Base-by-base conservation (phyloP, 2,888 invertebrate species). In the Ceriagrion tenellum region DNA sequence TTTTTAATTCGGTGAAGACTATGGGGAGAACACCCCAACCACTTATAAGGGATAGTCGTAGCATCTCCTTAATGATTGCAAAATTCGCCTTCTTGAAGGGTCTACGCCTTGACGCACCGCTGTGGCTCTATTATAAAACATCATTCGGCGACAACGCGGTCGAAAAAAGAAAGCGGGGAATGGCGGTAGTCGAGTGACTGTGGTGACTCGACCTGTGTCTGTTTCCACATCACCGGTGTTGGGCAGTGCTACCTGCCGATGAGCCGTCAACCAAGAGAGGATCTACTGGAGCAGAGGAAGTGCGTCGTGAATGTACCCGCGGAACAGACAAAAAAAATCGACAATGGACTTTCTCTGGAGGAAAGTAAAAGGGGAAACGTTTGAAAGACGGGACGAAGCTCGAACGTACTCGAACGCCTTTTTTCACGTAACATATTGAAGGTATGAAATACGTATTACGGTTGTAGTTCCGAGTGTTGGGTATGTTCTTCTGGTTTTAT, bases 281-380 rank as follows among this genome's bases (percentile, higher is more conserved):
- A 16, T 56, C 90, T 55, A 18, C 59, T 18, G 13, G 16, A 56
- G 40, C 93, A 40, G 69, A 63, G 93, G 93, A 93, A 69, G 93
- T 93, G 93, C 93, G 93, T 93, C 26, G 93, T n/a, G 93, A 93
- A 93, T 69, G 91, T 63, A 63, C 91, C 30, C 59, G 26, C 20
- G 56, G 91, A 26, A 63, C 35, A 18, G 23, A 16, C 8, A 20
- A 40, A 63, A 91, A 91, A 91, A 59, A 23, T 35, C 30, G 12
- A 26, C 40, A 23, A 40, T 40, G 63, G 47, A 93, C 93, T 93
- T 93, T 93, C 93, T 69, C 93, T 40, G 93, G 74, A 93, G 18
- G 93, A 93, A 93, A 91, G 91, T 63, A 91, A 81, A 81, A 93
- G 93, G 69, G 69, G 93, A 93, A 93, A 93, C 47, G 81, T 30